Conservation (phyloP, 2,888 invertebrate species). For the Melanostoma scalare region DNA sequence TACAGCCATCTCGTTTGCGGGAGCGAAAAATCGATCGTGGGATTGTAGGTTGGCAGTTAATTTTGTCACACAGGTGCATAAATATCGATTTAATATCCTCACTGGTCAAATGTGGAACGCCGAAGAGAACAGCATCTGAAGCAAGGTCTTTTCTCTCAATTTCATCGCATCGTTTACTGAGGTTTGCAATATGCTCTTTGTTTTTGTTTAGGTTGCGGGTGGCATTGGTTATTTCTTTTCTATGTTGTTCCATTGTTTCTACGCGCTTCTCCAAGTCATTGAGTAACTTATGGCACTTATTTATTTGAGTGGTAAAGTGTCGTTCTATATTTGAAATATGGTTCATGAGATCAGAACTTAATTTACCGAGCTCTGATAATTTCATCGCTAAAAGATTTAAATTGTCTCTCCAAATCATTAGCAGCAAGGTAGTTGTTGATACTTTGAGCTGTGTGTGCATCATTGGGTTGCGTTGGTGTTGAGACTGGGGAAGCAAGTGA, state of each 20-base stretch:
- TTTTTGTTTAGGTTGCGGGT: not conserved
- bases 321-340: not conserved
- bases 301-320: not conserved
- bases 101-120: not conserved
- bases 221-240: not conserved
- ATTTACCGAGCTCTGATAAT: slow-evolving; percentile 1
- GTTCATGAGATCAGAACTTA: not conserved
- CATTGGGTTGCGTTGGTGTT: not conserved
- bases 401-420: not conserved
- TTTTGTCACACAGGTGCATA: not conserved
- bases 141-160: slow-evolving; percentile 13
- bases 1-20: not conserved
- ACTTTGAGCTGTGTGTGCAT: not conserved
- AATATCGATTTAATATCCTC: slow-evolving; percentile 1
- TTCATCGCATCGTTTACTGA: slow-evolving; percentile 1
- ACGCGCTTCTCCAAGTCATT: not conserved
- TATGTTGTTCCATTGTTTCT: not conserved
- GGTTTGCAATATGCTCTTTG: not conserved
- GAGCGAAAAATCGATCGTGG: slow-evolving; percentile 3
- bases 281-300: not conserved
- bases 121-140: not conserved
- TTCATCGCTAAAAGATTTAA: not conserved
- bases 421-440: slow-evolving; percentile 1
- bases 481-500: not conserved
- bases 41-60: slow-evolving; percentile 1